Percentiles rank a stretch among this genome's conserved stretches.
These are phyloP conservation scores for Candidula unifasciata DNA, from an alignment of 2,888 invertebrate species.

Conservation along the genomic window DNA sequence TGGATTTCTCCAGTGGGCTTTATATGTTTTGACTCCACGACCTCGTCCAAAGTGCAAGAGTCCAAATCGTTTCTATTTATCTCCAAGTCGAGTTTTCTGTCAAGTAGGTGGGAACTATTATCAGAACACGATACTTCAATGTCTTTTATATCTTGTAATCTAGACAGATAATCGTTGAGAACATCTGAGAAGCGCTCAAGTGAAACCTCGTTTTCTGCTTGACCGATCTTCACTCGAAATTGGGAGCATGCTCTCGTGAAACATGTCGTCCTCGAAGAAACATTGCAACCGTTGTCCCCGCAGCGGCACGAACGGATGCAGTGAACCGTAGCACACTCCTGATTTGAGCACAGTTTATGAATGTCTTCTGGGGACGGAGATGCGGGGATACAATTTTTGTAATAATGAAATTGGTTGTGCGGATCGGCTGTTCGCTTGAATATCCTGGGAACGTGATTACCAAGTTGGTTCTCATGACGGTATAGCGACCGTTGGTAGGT, in stretches of 20 bases:
- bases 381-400: background rate
- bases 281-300: background rate
- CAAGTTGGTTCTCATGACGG: background rate
- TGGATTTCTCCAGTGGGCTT: background rate
- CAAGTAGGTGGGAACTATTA: background rate
- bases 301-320: background rate
- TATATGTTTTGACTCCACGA: background rate
- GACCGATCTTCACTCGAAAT: background rate
- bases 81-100: background rate
- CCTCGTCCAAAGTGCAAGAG: background rate
- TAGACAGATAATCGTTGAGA: background rate
- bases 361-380: conserved; percentile 9
- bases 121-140: conserved; percentile 12
- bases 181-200: background rate
- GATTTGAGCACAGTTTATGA: conserved; percentile 3
- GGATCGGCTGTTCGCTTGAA: background rate
- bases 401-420: background rate
- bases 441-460: background rate
- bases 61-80: background rate
- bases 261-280: conserved; percentile 1
- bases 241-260: background rate
- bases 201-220: background rate
- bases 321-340: conserved; percentile 14
- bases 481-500: background rate
- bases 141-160: background rate